These are phyloP conservation scores for Phycodurus eques DNA, from an alignment of 2,113 vertebrate species.

Conservation along the genomic window DNA sequence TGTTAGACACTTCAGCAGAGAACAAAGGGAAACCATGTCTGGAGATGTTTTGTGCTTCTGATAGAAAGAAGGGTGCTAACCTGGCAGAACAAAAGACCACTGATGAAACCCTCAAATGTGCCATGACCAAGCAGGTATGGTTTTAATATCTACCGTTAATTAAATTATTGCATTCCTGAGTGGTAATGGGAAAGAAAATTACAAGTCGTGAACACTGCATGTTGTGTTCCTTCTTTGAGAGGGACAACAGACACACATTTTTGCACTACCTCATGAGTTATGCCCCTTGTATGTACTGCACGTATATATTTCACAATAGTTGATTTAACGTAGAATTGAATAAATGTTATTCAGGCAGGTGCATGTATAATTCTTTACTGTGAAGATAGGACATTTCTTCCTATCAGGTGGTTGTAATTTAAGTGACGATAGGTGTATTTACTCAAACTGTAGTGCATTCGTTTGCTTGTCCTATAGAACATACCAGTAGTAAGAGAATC, in stretches of 20 bases:
- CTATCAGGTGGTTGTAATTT: neutral
- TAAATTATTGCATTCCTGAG: neutral
- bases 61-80: conserved; percentile 39
- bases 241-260: too few species aligned
- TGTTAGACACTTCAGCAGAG: conserved; percentile 59
- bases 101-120: conserved; percentile 30
- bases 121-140: conserved; percentile 43
- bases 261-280: neutral
- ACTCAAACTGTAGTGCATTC: neutral
- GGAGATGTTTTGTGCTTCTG: conserved; percentile 71
- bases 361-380: neutral
- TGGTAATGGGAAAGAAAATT: neutral
- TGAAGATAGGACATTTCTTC: neutral
- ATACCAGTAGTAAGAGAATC: conserved; percentile 50
- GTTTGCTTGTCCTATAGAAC: conserved; percentile 41
- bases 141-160: neutral
- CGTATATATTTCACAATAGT: too few species aligned
- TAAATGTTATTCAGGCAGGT: neutral
- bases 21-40: conserved; percentile 74
- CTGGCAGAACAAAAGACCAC: conserved; percentile 30
- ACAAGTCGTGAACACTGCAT: neutral
- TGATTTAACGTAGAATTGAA: neutral
- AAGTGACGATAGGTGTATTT: neutral
- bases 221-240: too few species aligned
- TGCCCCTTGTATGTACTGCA: neutral